These are phyloP conservation scores for Bursaphelenchus mucronatus DNA, from an alignment of 1,140 invertebrate genomes.

Conservation along the genomic window DNA sequence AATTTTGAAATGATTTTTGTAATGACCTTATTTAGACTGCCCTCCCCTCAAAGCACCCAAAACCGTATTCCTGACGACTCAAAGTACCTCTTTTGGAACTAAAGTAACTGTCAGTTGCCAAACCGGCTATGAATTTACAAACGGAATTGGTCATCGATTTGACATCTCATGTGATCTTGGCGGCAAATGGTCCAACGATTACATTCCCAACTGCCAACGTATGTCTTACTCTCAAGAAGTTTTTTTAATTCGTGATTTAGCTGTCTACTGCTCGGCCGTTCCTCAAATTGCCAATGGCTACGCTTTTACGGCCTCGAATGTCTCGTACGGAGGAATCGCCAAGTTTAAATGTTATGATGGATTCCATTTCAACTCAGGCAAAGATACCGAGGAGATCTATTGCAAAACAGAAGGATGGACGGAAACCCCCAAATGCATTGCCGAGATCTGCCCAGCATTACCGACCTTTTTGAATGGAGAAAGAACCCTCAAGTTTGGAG, in stretches of 20 bases:
- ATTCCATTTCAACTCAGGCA: conserved; percentile 81
- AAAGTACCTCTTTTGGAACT: conserved; percentile 86
- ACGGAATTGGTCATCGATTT: conserved; percentile 61
- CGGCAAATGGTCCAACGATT: conserved; percentile 84
- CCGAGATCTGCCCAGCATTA: conserved; percentile 74
- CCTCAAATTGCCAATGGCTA: conserved; percentile 96
- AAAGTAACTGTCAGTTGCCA: conserved; percentile 83
- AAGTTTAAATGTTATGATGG: conserved; percentile 94
- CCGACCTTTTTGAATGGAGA: conserved; percentile 81
- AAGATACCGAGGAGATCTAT: conserved; percentile 72
- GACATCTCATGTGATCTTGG: conserved; percentile 72
- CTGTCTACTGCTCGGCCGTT: conserved; percentile 91
- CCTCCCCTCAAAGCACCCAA: conserved; percentile 76
- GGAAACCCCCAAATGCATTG: conserved; percentile 50
- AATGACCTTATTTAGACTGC: conserved; percentile 70
- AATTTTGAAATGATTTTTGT: conserved; percentile 36
- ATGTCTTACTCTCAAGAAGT: conserved; percentile 30
- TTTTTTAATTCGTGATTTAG: conserved; percentile 62
- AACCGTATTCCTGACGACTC: conserved; percentile 70
- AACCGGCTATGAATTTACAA: conserved; percentile 86
- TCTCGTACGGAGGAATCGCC: conserved; percentile 83
- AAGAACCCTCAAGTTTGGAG: conserved; percentile 81
- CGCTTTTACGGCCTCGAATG: conserved; percentile 86
- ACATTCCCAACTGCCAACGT: conserved; percentile 89
- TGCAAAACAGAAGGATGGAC: conserved; percentile 57